Percentiles rank a stretch among this genome's conserved stretches.
Evolutionary conservation across 2,888 invertebrate species (phyloP).

Genomic region (Blastobasis lacticolella): DNA sequence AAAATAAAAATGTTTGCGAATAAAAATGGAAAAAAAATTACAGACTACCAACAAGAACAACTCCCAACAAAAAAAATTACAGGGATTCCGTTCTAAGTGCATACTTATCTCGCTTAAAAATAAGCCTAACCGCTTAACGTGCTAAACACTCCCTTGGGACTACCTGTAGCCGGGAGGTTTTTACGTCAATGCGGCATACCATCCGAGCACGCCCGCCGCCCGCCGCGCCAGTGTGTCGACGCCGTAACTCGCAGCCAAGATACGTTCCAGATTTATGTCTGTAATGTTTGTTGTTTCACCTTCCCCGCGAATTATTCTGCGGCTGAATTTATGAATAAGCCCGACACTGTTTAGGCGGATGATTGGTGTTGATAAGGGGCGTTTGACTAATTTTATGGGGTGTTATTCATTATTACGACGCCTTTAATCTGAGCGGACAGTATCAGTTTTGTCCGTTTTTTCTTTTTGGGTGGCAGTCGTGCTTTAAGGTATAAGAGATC

Average conservation of each 20-base stretch:
- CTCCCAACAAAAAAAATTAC: too few species aligned
- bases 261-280: slow-evolving; percentile 71
- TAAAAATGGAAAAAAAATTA: too few species aligned
- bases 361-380: slow-evolving; percentile 58
- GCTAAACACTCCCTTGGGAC: too few species aligned
- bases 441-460: neutral
- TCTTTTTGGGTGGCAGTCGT: too few species aligned
- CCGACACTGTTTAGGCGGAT: slow-evolving; percentile 50
- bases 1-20: too few species aligned
- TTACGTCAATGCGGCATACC: neutral
- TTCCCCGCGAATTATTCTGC: slow-evolving; percentile 63
- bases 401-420: neutral
- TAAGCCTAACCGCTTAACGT: too few species aligned
- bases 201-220: slow-evolving; percentile 1
- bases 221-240: slow-evolving; percentile 23
- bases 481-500: too few species aligned
- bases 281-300: slow-evolving; percentile 74
- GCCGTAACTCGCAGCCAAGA: slow-evolving; percentile 56
- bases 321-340: slow-evolving; percentile 68
- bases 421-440: neutral
- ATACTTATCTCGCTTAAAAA: too few species aligned
- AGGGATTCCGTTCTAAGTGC: too few species aligned
- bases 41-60: too few species aligned
- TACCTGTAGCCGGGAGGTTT: too few species aligned
- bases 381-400: slow-evolving; percentile 31